Evolutionary conservation across 2,113 vertebrate species (phyloP), one percentile per base, ranked within the genome.

Genomic region (Butorides virescens): DNA sequence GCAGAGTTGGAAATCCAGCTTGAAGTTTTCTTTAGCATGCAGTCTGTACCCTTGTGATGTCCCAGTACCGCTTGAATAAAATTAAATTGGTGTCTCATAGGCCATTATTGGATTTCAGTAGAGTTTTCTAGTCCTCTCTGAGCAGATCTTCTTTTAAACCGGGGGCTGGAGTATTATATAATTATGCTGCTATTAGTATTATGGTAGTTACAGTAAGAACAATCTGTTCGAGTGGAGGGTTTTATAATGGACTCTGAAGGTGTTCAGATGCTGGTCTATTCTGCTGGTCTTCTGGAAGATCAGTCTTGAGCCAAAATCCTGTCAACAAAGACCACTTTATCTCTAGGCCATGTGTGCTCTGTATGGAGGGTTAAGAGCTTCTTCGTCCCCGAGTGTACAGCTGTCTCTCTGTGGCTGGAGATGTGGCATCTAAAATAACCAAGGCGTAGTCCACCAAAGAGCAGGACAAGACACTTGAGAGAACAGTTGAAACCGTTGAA

Each of bases 101-200:
- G 42, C 53, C 49, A 13, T 82, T 93, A 59, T 10, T 94, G 84
- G 74, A 76, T 92, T 93, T 92, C 73, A 66, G 73, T 73, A 36
- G 85, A 71, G 56, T 89, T 82, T 91, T 92, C 46, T 76, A 79
- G 62, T 80, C 58, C 79, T 95, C 59, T 84, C 56, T 46, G 71
- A 91, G 73, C 68, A 93, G 86, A 88, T 90, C 80, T 73, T 94
- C 74, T 92, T 89, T 89, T 76, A 91, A 88, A 90, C 53, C 0
- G 14, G 66, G 74, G 36, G 62, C 53, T 96, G 94, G 62, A 82
- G 62, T 93, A 79, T 95, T 91, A 82, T 12, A 42, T 95, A 76
- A 94, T 92, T 92, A 82, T 76, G 71, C 66, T 91, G 70, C 84
- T 95, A 76, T 95, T 90, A 90, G 86, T 91, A 91, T 59, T 87